Percentiles rank a stretch among this genome's conserved stretches.
Conservation (phyloP, 2,113 vertebrate species). For the Nothocercus nigrocapillus region DNA sequence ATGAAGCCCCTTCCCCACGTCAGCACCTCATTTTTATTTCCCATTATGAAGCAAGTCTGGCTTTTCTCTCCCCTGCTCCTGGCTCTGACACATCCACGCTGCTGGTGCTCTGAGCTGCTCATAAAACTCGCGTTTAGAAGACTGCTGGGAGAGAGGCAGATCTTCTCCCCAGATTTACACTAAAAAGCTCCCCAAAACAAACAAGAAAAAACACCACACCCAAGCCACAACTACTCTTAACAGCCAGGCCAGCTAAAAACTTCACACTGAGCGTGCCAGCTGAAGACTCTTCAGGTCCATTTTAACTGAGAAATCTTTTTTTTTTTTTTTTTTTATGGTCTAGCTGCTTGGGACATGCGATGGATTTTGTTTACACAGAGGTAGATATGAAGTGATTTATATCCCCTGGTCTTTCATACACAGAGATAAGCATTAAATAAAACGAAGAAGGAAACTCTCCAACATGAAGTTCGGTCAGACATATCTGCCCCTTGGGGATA, state of each 20-base stretch:
- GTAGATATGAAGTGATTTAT: not conserved
- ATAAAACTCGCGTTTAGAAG: not conserved
- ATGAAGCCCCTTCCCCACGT: constrained; percentile 23
- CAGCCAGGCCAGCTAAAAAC: not conserved
- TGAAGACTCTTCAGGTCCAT: not conserved
- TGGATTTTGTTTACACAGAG: not conserved
- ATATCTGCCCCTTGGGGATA: not conserved
- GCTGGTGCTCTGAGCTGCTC: not conserved
- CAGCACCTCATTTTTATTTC: constrained; percentile 28
- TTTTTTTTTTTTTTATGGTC: not conserved
- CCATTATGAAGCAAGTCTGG: not conserved
- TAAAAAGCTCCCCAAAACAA: not conserved
- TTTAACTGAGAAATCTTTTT: not conserved
- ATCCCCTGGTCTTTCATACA: not conserved
- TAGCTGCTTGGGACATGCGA: not conserved
- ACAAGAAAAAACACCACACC: not conserved
- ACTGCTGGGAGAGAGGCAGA: not conserved
- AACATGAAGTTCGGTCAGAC: not conserved
- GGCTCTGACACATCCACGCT: not conserved
- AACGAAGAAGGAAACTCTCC: not conserved
- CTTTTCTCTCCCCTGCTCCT: not conserved
- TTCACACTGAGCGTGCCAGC: not conserved
- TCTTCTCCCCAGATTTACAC: not conserved
- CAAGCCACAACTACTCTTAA: not conserved
- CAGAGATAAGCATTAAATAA: not conserved